Conservation (phyloP, 35 echinoderm and acorn worm genomes). For the Lytechinus variegatus region DNA sequence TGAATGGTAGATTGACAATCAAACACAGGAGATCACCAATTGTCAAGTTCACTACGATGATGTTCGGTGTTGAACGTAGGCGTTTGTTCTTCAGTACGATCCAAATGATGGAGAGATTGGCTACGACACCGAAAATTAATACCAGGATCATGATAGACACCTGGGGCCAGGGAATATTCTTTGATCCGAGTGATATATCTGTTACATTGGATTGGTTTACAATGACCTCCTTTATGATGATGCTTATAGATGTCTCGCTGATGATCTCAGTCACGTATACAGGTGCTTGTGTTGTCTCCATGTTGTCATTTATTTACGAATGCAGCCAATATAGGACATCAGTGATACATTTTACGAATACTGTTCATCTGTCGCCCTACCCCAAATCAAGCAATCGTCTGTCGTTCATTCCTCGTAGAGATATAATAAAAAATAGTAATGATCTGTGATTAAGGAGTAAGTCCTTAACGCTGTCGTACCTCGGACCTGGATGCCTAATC, state of each 20-base stretch:
- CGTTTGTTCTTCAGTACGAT: slow-evolving; percentile 28
- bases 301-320: background rate
- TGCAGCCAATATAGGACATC: background rate
- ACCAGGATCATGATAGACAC: slow-evolving; percentile 35
- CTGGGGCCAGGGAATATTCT: background rate
- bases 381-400: background rate
- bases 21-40: slow-evolving; percentile 25
- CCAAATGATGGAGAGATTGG: slow-evolving; percentile 31
- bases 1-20: slow-evolving; percentile 18
- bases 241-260: background rate
- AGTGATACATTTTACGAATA: background rate
- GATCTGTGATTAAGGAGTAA: background rate
- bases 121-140: slow-evolving; percentile 17
- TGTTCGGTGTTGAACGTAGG: slow-evolving; percentile 27
- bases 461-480: background rate
- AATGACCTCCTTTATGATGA: background rate
- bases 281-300: background rate
- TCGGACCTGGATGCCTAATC: background rate
- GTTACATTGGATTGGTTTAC: background rate
- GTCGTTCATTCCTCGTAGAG: background rate
- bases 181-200: background rate
- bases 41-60: background rate
- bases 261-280: background rate
- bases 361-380: background rate
- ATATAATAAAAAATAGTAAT: background rate